These are phyloP conservation scores for Crepidodera aurea DNA, from an alignment of 2,888 invertebrate species.

Conservation along the genomic window DNA sequence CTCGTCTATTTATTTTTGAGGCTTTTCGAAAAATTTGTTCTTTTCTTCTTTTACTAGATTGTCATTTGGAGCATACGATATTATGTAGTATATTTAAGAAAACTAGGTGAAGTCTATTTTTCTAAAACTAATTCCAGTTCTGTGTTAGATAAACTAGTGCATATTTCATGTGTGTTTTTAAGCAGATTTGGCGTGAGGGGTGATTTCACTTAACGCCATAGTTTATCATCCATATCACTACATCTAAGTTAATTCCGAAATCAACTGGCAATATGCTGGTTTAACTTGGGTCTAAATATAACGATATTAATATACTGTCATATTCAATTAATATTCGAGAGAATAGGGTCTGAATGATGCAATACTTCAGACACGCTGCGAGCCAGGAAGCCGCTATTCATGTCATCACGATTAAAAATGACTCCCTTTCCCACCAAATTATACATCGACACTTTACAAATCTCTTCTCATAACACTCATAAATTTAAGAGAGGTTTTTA, in stretches of 20 bases:
- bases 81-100: no score
- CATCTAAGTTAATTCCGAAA: conserved; percentile 43
- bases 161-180: no score
- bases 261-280: conserved; percentile 51
- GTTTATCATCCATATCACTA: conserved; percentile 24
- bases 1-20: no score
- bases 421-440: conserved; percentile 58
- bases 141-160: no score
- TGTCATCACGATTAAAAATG: conserved; percentile 61
- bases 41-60: no score
- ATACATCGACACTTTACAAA: conserved; percentile 62
- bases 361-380: conserved; percentile 54
- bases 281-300: conserved; percentile 52
- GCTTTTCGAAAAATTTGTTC: no score
- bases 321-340: conserved; percentile 60
- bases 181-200: neutral
- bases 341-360: conserved; percentile 58
- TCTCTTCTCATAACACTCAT: conserved; percentile 51
- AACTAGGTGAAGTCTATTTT: no score
- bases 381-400: conserved; percentile 59
- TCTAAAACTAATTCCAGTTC: no score
- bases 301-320: conserved; percentile 61
- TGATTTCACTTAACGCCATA: neutral
- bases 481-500: conserved; percentile 37
- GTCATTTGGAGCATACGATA: no score